These are phyloP conservation scores for Australoheros scitulus DNA, from an alignment of 2,113 vertebrate species.

Conservation along the genomic window DNA sequence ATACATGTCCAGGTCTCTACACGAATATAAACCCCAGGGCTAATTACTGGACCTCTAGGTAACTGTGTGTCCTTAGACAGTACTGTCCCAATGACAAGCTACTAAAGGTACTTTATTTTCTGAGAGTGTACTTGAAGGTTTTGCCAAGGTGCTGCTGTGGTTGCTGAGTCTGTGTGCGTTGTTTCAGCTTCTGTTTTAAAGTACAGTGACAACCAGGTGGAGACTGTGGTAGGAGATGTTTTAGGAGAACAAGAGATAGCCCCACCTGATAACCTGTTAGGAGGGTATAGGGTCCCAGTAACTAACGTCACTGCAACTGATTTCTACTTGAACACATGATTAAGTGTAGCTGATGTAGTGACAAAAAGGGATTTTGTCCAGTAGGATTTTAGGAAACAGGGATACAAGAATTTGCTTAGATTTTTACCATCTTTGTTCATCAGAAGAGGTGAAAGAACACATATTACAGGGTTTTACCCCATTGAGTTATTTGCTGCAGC, in stretches of 20 bases:
- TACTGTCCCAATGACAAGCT: too few relatives aligned
- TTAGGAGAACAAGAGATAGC: background rate
- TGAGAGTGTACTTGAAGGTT: too few relatives aligned
- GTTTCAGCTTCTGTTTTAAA: background rate
- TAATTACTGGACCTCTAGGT: background rate
- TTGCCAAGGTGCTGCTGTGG: background rate
- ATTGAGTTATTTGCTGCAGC: too few relatives aligned
- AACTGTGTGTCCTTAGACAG: background rate
- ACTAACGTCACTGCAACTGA: background rate
- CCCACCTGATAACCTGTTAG: background rate
- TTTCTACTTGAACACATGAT: background rate
- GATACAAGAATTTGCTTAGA: background rate
- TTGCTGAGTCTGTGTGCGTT: rapidly evolving
- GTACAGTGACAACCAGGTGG: background rate
- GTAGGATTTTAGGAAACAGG: background rate
- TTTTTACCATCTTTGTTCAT: background rate
- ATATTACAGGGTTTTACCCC: too few relatives aligned
- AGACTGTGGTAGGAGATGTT: background rate
- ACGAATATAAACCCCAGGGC: background rate
- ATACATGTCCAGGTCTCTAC: background rate
- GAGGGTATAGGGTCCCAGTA: background rate
- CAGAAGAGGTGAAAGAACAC: too few relatives aligned
- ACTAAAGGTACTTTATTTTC: too few relatives aligned
- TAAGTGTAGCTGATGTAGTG: background rate
- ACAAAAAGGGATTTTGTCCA: background rate